Conservation (phyloP, 2,113 vertebrate species). For the Campylomormyrus numenius region DNA sequence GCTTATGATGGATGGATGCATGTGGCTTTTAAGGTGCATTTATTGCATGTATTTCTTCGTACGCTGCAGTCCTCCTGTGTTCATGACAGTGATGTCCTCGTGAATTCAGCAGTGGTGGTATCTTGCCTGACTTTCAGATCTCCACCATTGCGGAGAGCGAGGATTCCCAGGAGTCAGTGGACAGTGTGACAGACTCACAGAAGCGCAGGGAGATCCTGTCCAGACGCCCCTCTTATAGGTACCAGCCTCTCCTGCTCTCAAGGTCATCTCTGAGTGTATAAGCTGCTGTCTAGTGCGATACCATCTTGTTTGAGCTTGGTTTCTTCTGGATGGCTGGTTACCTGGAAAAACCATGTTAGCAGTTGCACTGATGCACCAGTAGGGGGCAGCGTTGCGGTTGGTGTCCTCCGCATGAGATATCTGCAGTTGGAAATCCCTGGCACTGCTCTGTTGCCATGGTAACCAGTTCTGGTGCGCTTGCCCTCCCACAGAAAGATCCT, state of each 20-base stretch:
- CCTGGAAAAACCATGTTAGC: background rate
- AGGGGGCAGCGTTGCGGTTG: background rate
- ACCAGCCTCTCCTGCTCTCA: background rate
- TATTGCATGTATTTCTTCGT: background rate
- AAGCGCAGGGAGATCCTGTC: constrained; percentile 97
- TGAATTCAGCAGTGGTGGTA: background rate
- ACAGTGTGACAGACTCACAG: constrained; percentile 93
- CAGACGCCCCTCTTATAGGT: constrained; percentile 95
- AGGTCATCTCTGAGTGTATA: background rate
- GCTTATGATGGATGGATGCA: background rate
- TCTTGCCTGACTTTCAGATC: constrained; percentile 66
- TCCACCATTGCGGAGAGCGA: constrained; percentile 95
- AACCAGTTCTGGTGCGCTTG: constrained; percentile 18
- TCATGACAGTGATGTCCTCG: background rate
- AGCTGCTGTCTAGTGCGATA: background rate
- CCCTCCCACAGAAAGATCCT: constrained; percentile 82
- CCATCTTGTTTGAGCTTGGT: background rate
- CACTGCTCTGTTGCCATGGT: background rate
- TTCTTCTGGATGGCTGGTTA: background rate
- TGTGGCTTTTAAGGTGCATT: background rate
- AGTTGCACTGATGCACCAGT: background rate
- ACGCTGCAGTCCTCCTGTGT: background rate
- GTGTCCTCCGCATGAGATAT: background rate
- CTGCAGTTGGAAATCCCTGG: background rate
- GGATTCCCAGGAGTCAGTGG: constrained; percentile 97